Base-by-base conservation (phyloP, 2,888 invertebrate species). In the Embidobia sp. region DNA sequence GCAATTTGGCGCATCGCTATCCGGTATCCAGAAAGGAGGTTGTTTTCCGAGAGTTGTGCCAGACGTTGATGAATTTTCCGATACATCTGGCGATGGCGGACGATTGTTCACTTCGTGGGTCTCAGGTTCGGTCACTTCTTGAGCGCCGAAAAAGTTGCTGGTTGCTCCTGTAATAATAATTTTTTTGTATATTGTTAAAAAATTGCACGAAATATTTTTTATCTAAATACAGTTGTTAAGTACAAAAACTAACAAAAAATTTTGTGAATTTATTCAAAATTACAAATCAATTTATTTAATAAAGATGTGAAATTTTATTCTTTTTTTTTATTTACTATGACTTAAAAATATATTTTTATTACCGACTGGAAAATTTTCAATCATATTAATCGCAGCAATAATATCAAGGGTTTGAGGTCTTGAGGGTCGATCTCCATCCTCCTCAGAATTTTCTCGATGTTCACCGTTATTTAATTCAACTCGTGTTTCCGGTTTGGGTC, bases 21-120 rank as follows among this genome's bases (percentile, higher is more conserved):
- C 97, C 0, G 96, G 96, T 53, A 97, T 93, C 97, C 97, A 97
- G 82, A 94, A 92, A 0, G 97, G 97, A 8, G 95, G 94, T 61
- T 94, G 92, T 85, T 93, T 93, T 0, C 96, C 96, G 59, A 96
- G 88, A 77, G 90, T 87, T 8, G 89, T 89, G 76, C 89, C 89
- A 42, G 86, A 84, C 55, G 86, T 80, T 18, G 88, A 84, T 13
- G 87, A 86, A 79, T 85, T 88, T 49, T 89, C 88, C 1, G 87
- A 85, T 10, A 82, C 79, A 73, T 87, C 87, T 4, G 86, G 87
- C 1, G 86, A 85, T 31, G 85, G 83, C 74, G 83, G 86, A 26
- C 83, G 82, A 11, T 79, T 81, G 19, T 84, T 83, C 31, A 84
- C 83, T 64, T 79, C 83, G 49, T 78, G 79, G 3, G 57, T 80